These are phyloP conservation scores for Ischnura elegans DNA, from an alignment of 2,888 invertebrate species.

Conservation along the genomic window DNA sequence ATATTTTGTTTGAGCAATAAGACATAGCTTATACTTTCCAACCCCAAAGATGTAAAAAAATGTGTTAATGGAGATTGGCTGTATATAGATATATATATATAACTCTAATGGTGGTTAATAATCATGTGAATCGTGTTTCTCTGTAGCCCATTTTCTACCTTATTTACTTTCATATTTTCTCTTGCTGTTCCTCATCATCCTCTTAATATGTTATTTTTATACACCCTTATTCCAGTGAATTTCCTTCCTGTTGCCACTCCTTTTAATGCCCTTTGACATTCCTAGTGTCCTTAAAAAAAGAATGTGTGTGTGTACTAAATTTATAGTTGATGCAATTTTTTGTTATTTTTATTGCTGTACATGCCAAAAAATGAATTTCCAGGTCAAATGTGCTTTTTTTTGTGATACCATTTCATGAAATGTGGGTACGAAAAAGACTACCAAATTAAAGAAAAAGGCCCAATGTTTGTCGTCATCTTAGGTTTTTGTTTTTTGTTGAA, in stretches of 20 bases:
- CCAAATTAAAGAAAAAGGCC: slow-evolving; percentile 42
- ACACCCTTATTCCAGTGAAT: slow-evolving; percentile 29
- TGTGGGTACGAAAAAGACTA: slow-evolving; percentile 26
- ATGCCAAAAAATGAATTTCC: slow-evolving; percentile 51
- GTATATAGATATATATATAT: slow-evolving; percentile 48
- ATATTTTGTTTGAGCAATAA: slow-evolving; percentile 67
- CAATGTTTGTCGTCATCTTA: slow-evolving; percentile 22
- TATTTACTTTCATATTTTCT: slow-evolving; percentile 37
- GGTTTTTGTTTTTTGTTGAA: slow-evolving; percentile 44
- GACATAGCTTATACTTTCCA: slow-evolving; percentile 56
- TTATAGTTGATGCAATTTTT: slow-evolving; percentile 38
- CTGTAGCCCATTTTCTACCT: slow-evolving; percentile 48
- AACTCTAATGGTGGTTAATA: slow-evolving; percentile 63
- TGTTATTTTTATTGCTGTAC: slow-evolving; percentile 51
- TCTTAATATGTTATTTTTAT: slow-evolving; percentile 53
- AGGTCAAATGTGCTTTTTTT: slow-evolving; percentile 21
- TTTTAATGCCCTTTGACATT: slow-evolving; percentile 60
- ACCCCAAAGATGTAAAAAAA: slow-evolving; percentile 66
- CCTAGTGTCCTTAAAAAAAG: slow-evolving; percentile 28
- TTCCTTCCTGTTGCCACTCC: not conserved
- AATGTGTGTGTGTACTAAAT: slow-evolving; percentile 27
- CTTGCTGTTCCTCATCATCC: slow-evolving; percentile 8
- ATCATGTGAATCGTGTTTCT: slow-evolving; percentile 58
- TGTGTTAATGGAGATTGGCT: slow-evolving; percentile 61
- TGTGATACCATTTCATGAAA: slow-evolving; percentile 46